Evolutionary conservation across 2,113 vertebrate species (phyloP), one percentile per base, ranked within the genome.

Genomic region (Serilophus lunatus): DNA sequence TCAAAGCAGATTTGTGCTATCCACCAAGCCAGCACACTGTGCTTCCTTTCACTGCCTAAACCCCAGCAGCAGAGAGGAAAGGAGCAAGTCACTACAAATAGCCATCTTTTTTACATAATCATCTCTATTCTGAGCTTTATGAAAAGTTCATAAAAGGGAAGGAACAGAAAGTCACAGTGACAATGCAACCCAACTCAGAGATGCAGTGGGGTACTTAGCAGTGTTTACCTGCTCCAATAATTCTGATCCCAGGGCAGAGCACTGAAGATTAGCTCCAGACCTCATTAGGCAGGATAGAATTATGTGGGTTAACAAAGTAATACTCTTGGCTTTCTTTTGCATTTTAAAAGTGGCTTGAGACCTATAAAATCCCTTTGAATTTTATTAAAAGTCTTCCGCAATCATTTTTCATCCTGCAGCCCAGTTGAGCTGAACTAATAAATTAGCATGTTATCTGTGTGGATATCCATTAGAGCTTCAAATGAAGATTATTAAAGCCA

Each of bases 261-360:
- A 2, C 79, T 81, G 61, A 91, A 95, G 92, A 95, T 96, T 93
- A 97, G 91, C 93, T 95, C 92, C 86, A 96, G 92, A 95, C 96
- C 96, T 97, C 97, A 97, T 96, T 97, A 96, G 94, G 81, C 90
- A 91, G 77, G 90, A 91, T 93, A 95, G 97, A 96, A 97, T 97
- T 97, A 97, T 92, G 74, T 94, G 95, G 90, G 95, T 97, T 97
- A 97, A 97, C 95, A 91, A 96, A 97, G 94, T 96, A 95, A 95
- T 95, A 90, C 95, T 96, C 94, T 92, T 83, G 82, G 86, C 93
- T 97, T 97, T 95, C 92, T 94, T 90, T 82, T 95, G 95, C 95
- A 96, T 97, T 98, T 97, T 96, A 97, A 97, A 97, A 95, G 93
- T 96, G 94, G 93, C 96, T 96, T 93, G 97, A 97, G 97, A 97